A percentile compares a stretch with the other conserved stretches of the same genome.
Conservation (phyloP, 1,140 invertebrate genomes). For the Drosophila bocki region DNA sequence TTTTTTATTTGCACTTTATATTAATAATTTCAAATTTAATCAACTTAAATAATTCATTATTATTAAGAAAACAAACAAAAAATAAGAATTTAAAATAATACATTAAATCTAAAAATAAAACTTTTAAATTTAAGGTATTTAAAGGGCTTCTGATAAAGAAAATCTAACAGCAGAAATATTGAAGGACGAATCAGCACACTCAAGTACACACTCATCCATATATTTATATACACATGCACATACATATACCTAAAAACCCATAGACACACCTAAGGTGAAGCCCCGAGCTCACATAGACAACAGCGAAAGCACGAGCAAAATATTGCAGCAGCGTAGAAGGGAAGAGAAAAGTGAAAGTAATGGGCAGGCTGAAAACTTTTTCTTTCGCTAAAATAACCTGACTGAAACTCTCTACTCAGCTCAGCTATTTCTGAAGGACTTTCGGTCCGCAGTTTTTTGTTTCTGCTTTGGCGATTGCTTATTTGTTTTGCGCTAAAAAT, state of each 20-base stretch:
- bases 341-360: conserved; percentile 68
- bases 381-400: conserved; percentile 64
- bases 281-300: conserved; percentile 39
- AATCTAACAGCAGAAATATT: conserved; percentile 33
- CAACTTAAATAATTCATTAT: too few species aligned
- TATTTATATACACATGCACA: not conserved
- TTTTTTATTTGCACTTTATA: too few species aligned
- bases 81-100: too few species aligned
- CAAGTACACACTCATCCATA: conserved; percentile 3
- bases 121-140: not conserved
- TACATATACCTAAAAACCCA: conserved; percentile 11
- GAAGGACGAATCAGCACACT: conserved; percentile 59
- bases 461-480: conserved; percentile 63
- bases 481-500: conserved; percentile 80
- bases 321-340: conserved; percentile 31
- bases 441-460: conserved; percentile 47
- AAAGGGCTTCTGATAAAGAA: conserved; percentile 19
- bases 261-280: conserved; percentile 48
- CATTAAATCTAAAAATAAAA: too few species aligned
- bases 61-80: too few species aligned
- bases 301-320: conserved; percentile 31
- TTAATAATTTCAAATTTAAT: too few species aligned
- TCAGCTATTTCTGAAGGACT: conserved; percentile 70
- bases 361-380: conserved; percentile 60
- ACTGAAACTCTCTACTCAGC: conserved; percentile 64